Evolutionary conservation across 1,140 invertebrate genomes (phyloP), one percentile per base, ranked within the genome.

Genomic region (Pseudomyrmex gracilis): DNA sequence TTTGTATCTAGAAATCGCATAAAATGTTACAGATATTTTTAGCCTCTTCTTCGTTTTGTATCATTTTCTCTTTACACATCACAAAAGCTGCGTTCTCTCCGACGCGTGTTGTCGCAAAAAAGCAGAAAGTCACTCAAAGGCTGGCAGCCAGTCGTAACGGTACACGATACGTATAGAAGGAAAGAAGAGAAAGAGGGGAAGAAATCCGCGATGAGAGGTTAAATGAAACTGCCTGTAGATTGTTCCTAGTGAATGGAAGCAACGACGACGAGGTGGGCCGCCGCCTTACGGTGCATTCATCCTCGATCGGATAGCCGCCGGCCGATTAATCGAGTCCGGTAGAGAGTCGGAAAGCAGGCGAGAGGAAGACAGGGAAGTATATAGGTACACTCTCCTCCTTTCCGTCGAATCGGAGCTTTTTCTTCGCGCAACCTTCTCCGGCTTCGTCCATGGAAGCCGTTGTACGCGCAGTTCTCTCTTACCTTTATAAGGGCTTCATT

Each of bases 401-500:
- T 88, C 74, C 87, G 68, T 85, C 76, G 86, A 87, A 85, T 82
- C 86, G 34, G 7, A 60, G 76, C 73, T 88, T 88, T 88, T 88
- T 88, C 83, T 76, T 73, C 71, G 73, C 61, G n/a, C 68, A 73
- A 85, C 80, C 82, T 80, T 78, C 51, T 61, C 34, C 49, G 53
- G 58, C 71, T 82, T 87, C 71, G 78, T 77, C 83, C 85, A 55
- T 86, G 73, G 89, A 88, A 90, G 85, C 83, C 66, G 84, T 77
- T 86, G 82, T 82, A 71, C 83, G 63, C 77, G 73, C 83, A 20
- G 73, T 76, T 84, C 70, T 63, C 86, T 34, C 34, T 34, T 90
- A 87, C 85, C 90, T 92, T 90, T 92, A 92, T 92, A 91, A 90
- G 90, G 90, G 89, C 87, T 90, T 91, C 63, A 91, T 92, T 91